Percentiles rank a stretch among this genome's conserved stretches.
These are phyloP conservation scores for Dasyprocta punctata DNA, from an alignment of 2,113 vertebrate species.

Conservation along the genomic window DNA sequence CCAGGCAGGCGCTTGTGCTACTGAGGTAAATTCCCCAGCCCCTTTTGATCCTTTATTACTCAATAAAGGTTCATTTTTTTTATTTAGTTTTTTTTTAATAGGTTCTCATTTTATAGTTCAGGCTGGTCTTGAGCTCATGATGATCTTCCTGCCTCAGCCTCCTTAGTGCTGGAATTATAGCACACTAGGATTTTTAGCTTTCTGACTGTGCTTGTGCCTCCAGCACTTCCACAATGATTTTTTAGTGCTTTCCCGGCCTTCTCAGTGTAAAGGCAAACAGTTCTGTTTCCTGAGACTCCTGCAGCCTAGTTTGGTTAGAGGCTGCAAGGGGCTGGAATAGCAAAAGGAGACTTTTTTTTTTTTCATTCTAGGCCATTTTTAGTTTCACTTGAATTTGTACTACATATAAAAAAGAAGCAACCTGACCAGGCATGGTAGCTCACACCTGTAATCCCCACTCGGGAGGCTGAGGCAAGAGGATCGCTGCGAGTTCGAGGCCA, in stretches of 20 bases:
- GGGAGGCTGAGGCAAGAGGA: too few species aligned
- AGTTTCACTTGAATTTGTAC: neutral
- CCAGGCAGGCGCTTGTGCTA: too few species aligned
- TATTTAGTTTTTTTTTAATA: neutral
- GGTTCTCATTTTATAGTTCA: neutral
- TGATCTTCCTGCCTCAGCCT: neutral
- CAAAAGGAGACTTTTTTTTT: neutral
- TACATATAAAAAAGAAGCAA: neutral
- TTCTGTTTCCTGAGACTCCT: neutral
- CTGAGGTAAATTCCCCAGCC: too few species aligned
- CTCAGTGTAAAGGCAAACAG: neutral
- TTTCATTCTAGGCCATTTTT: neutral
- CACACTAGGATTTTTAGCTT: neutral
- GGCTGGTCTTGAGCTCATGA: neutral
- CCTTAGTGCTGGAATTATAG: neutral
- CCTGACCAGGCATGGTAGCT: too few species aligned
- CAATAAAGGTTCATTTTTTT: neutral
- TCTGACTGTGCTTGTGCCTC: neutral
- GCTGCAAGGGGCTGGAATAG: neutral
- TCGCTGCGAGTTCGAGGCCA: too few species aligned
- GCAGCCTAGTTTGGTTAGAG: neutral
- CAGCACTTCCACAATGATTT: neutral
- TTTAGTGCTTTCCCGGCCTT: neutral
- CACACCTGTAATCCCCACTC: too few species aligned
- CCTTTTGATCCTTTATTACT: neutral